These are phyloP conservation scores for Babyrousa celebensis DNA, from an alignment of 2,797 vertebrate species.

Conservation along the genomic window DNA sequence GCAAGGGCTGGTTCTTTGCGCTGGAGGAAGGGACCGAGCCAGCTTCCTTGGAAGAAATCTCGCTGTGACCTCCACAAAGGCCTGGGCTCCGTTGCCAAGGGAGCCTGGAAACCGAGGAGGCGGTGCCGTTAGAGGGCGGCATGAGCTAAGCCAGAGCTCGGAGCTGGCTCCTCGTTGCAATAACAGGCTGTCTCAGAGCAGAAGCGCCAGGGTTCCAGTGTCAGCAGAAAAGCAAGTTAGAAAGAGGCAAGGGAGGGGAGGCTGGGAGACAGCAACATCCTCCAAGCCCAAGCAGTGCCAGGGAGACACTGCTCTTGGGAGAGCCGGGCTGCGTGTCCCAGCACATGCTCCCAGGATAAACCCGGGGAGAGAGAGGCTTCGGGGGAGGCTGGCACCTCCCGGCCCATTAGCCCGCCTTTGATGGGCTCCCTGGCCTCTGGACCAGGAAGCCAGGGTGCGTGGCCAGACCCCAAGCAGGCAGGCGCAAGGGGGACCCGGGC, in stretches of 20 bases:
- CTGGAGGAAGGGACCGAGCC: background rate
- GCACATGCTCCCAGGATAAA: background rate
- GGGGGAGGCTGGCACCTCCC: background rate
- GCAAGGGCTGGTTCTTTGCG: background rate
- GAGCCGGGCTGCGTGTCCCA: background rate
- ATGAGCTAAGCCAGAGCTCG: conserved; percentile 64
- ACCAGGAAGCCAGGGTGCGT: background rate
- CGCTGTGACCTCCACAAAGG: background rate
- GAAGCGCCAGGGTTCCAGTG: background rate
- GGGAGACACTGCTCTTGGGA: background rate
- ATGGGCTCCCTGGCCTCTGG: background rate
- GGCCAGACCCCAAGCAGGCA: background rate
- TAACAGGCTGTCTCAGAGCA: conserved; percentile 58
- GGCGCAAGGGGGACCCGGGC: background rate
- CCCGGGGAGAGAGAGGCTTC: background rate
- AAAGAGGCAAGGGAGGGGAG: background rate
- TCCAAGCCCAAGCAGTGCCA: background rate
- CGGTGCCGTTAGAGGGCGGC: conserved; percentile 91
- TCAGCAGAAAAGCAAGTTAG: conserved; percentile 69
- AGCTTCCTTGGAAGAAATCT: conserved; percentile 1
- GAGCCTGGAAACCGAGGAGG: background rate
- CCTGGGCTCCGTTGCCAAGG: background rate
- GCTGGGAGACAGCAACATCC: background rate
- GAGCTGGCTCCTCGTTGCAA: background rate
- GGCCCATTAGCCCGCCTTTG: background rate